Conservation (phyloP, 2,888 invertebrate species). For the Gnatocerus cornutus region DNA sequence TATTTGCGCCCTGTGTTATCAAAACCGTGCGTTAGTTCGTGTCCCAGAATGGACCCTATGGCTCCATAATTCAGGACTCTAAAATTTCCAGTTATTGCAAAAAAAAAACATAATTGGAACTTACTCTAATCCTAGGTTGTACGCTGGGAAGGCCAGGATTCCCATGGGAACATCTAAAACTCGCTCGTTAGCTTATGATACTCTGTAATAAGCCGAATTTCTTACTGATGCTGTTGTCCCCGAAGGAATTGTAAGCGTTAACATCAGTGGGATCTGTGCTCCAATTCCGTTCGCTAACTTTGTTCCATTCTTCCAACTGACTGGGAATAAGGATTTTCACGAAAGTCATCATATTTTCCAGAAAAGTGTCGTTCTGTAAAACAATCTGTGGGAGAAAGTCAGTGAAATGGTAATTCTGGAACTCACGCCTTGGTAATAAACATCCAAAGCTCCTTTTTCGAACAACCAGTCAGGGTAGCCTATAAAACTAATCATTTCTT, state of each 20-base stretch:
- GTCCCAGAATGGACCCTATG: conserved; percentile 85
- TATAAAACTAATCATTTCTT: conserved; percentile 82
- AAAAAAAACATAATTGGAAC: no score
- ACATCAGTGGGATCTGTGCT: conserved; percentile 85
- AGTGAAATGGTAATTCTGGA: no score
- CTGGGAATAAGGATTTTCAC: conserved; percentile 74
- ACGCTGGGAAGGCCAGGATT: conserved; percentile 89
- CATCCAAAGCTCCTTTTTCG: conserved; percentile 77
- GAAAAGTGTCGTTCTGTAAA: conserved; percentile 75
- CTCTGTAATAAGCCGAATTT: no score
- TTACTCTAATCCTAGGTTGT: conserved; percentile 89
- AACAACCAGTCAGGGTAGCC: conserved; percentile 87
- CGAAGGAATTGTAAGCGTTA: conserved; percentile 87
- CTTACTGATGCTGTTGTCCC: conserved; percentile 87
- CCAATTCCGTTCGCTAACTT: conserved; percentile 78
- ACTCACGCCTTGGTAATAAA: conserved; percentile 78
- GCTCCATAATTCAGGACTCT: conserved; percentile 89
- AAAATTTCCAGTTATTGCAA: conserved; percentile 43
- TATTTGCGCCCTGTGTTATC: conserved; percentile 84
- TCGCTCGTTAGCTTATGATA: not conserved
- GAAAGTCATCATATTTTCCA: conserved; percentile 81
- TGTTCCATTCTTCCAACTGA: conserved; percentile 74
- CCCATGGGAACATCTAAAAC: conserved; percentile 87
- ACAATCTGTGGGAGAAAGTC: conserved; percentile 69
- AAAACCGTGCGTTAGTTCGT: conserved; percentile 79